phyloP scores from a whole-genome alignment of 2,113 vertebrate species.

The Triplophysa rosa region DNA sequence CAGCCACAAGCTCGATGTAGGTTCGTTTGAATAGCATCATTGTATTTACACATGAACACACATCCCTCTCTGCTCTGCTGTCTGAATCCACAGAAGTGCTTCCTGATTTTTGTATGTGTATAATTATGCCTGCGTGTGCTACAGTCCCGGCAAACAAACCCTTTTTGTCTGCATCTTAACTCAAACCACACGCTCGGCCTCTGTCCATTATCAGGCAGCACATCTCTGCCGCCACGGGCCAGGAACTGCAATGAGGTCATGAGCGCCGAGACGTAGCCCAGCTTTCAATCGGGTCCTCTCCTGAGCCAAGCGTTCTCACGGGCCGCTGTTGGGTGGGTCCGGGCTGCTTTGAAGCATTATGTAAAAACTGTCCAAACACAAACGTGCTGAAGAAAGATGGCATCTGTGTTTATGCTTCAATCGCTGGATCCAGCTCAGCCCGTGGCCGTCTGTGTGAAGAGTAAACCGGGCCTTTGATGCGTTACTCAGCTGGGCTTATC shows the following conservation, averaged over 20 bases:
- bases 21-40: no score
- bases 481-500: slow-evolving; percentile 62
- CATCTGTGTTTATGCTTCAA: slow-evolving; percentile 54
- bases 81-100: background rate
- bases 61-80: background rate
- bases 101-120: slow-evolving; percentile 7
- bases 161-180: slow-evolving; percentile 39
- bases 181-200: slow-evolving; percentile 54
- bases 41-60: background rate
- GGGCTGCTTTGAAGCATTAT: slow-evolving; percentile 49
- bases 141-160: slow-evolving; percentile 32
- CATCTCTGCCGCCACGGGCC: slow-evolving; percentile 31
- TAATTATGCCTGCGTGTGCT: slow-evolving; percentile 12
- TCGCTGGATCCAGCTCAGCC: slow-evolving; percentile 30
- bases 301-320: slow-evolving; percentile 41
- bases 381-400: slow-evolving; percentile 45
- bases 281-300: slow-evolving; percentile 48
- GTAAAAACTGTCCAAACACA: slow-evolving; percentile 51
- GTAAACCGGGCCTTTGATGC: slow-evolving; percentile 53
- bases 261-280: slow-evolving; percentile 30
- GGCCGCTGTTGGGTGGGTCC: slow-evolving; percentile 24
- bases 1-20: no score
- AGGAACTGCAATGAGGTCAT: slow-evolving; percentile 46
- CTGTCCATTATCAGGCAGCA: slow-evolving; percentile 27
- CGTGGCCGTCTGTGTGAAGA: background rate